These are phyloP conservation scores for Astreopora myriophthalma DNA, from an alignment of 64 coral and sea anemone species.

Conservation along the genomic window DNA sequence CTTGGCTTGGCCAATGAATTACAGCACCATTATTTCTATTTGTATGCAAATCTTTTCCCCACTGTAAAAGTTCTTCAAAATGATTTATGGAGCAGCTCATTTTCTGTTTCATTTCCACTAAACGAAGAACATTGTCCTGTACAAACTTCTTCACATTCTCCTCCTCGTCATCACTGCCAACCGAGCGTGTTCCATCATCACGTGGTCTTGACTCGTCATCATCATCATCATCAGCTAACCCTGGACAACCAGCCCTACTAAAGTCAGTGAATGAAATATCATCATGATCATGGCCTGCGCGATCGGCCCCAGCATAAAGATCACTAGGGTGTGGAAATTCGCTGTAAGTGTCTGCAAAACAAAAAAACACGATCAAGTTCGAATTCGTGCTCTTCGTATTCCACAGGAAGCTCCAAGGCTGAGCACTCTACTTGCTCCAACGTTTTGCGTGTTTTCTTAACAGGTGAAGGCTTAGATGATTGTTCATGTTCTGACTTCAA, in stretches of 20 bases:
- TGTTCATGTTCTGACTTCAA: background rate
- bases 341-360: background rate
- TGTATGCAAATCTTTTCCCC: constrained; percentile 69
- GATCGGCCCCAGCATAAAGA: background rate
- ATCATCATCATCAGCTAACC: background rate
- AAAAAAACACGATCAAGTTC: background rate
- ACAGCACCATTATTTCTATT: constrained; percentile 36
- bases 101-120: constrained; percentile 75
- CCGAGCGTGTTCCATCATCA: constrained; percentile 3
- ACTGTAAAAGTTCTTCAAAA: constrained; percentile 67
- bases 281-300: background rate
- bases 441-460: background rate
- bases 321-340: constrained; percentile 10
- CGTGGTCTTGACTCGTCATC: background rate
- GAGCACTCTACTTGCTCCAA: background rate
- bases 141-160: constrained; percentile 46
- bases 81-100: constrained; percentile 65
- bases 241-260: background rate
- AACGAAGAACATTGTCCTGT: constrained; percentile 51
- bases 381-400: background rate
- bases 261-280: background rate
- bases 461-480: background rate
- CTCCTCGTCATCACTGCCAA: background rate
- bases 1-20: constrained; percentile 66
- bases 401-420: background rate